Evolutionary conservation across 2,888 invertebrate genomes (phyloP), one percentile per base, ranked within the genome.

Genomic region (Pyralis farinalis): DNA sequence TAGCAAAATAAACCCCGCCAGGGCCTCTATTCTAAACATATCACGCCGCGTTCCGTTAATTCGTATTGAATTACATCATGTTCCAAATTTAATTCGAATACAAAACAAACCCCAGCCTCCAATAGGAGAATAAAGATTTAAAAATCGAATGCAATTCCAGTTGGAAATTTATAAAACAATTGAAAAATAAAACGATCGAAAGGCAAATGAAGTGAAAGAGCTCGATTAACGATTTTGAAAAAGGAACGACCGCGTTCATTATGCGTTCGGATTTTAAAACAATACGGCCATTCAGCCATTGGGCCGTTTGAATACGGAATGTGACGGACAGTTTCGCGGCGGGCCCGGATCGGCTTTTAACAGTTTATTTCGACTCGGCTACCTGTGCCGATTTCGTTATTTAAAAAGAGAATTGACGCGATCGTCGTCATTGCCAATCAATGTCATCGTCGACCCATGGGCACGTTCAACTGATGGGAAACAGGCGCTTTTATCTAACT

Each of bases 121-220:
- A 70, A 61, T 54, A 56, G 57, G 53, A 11, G 43, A 44, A 47
- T 40, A 40, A 71, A 58, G 67, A 68, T 75, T 74, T 40, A 40
- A 71, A 58, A 67, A 68, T 75, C 74, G 71, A 77, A 73, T 69
- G 66, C 70, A 59, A 66, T 59, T 78, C 78, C 65, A 70, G 61
- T 70, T 67, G 53, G 58, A 67, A 67, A 54, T 53, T 53, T 44
- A 39, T 53, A 63, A 55, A 58, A 53, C 46, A 50, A 58, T 55
- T 57, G 42, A 48, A 59, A 61, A 64, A 61, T 60, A 64, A 63
- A 58, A 59, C 62, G 58, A 74, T 74, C 66, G 65, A 68, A 76
- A 74, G 55, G 53, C 79, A 78, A 83, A 86, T 85, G 84, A 83
- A 83, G 83, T 81, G 86, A 82, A 83, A 84, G 75, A 81, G 66